phyloP scores from a whole-genome alignment of 2,797 vertebrate species.

The Brachyalestes nurse region DNA sequence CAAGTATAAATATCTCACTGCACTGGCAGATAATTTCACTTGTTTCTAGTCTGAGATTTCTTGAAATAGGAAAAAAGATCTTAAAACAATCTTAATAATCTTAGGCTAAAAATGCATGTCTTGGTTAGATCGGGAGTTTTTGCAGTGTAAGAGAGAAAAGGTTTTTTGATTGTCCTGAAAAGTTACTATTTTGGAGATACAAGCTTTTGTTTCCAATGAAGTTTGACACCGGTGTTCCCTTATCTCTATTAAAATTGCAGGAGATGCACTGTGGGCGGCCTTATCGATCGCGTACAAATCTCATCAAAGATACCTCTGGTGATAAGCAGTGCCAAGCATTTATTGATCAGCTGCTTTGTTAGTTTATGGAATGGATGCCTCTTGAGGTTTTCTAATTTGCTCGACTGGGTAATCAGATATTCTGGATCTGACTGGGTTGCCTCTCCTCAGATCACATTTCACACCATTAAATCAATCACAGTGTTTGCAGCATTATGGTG shows the following conservation, averaged over 20 bases:
- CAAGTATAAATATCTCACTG: too few species aligned
- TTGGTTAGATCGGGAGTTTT: too few species aligned
- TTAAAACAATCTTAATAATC: too few species aligned
- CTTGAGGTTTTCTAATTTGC: slow-evolving; percentile 46
- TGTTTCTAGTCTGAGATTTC: too few species aligned
- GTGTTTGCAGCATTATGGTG: slow-evolving; percentile 34
- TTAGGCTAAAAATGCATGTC: too few species aligned
- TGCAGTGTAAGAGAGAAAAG: too few species aligned
- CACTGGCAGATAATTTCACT: too few species aligned
- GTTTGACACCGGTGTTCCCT: slow-evolving; percentile 17
- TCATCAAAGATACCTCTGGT: slow-evolving; percentile 45
- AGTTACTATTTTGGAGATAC: too few species aligned
- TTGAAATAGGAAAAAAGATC: too few species aligned
- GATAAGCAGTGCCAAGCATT: slow-evolving; percentile 48
- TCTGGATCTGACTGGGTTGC: slow-evolving; percentile 46
- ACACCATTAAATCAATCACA: slow-evolving; percentile 53
- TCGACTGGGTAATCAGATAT: slow-evolving; percentile 53
- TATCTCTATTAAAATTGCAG: slow-evolving; percentile 41
- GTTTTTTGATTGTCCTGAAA: too few species aligned
- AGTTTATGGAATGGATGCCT: slow-evolving; percentile 53
- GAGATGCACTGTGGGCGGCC: slow-evolving; percentile 25
- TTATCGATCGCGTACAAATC: slow-evolving; percentile 34
- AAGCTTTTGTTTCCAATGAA: not conserved
- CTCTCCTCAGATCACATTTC: slow-evolving; percentile 49
- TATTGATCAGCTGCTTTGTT: slow-evolving; percentile 58